These are phyloP conservation scores for Gryon sp. DNA, from an alignment of 1,140 invertebrate species.

Conservation along the genomic window DNA sequence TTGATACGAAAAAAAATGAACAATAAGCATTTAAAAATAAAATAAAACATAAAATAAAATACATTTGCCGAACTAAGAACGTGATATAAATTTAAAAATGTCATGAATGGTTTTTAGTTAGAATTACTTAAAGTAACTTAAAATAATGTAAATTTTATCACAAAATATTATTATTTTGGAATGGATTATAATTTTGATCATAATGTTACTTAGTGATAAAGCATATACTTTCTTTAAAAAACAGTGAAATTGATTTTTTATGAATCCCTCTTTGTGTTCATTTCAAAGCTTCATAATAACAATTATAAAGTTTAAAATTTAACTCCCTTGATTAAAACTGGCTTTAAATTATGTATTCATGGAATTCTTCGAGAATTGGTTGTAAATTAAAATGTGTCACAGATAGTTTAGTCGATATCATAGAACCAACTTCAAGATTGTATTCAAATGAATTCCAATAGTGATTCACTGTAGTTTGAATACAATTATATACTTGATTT, in stretches of 20 bases:
- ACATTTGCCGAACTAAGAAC: too few relatives aligned
- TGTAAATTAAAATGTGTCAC: conserved; percentile 48
- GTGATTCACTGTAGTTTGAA: conserved; percentile 22
- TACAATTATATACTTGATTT: conserved; percentile 16
- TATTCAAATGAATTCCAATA: conserved; percentile 48
- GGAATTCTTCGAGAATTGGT: conserved; percentile 42
- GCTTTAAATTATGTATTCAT: conserved; percentile 45
- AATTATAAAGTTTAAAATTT: conserved; percentile 32
- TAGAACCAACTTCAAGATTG: conserved; percentile 43
- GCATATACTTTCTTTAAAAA: too few relatives aligned
- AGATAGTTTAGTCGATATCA: conserved; percentile 43
- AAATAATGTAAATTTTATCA: too few relatives aligned
- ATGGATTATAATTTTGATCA: too few relatives aligned
- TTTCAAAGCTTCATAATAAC: conserved; percentile 5
- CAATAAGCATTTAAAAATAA: too few relatives aligned
- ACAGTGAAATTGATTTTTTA: neutral
- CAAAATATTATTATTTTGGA: too few relatives aligned
- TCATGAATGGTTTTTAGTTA: too few relatives aligned
- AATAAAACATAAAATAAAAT: too few relatives aligned
- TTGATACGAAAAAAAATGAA: too few relatives aligned
- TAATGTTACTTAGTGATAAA: too few relatives aligned
- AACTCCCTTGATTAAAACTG: conserved; percentile 32
- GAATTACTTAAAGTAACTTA: too few relatives aligned
- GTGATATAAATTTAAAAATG: too few relatives aligned
- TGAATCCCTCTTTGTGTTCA: neutral